Base-by-base conservation (phyloP, 2,888 invertebrate species). In the Plebejus melissa region DNA sequence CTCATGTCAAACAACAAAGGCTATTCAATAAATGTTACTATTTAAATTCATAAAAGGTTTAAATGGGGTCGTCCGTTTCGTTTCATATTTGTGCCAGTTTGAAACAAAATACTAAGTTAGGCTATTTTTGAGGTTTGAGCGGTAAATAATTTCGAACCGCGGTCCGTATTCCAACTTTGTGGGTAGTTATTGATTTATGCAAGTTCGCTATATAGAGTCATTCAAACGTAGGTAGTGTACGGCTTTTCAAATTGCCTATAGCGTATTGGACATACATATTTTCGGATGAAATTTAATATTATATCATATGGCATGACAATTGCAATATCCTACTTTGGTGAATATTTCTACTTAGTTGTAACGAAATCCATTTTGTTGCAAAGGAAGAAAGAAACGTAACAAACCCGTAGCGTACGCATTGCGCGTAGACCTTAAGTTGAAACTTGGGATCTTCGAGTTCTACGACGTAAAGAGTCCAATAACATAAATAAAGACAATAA, bases 131-230 rank as follows among this genome's bases (percentile, higher is more conserved):
- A 22, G 41, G 70, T 70, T 70, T 41, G n/a, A 65, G 65, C 16
- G 6, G 70, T 41, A 41, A 70, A 41, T 70, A 70, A 70, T 70
- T 70, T 69, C 4, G 38, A 41, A 70, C 70, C 41, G 70, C 41
- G 41, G 70, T 70, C 38, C 41, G 9, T n/a, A 41, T 70, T 41
- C 41, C 70, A 22, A 41, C 70, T 70, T 70, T 70, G 70, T 36
- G 41, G 70, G 22, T 41, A 41, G 70, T 7, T 70, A 70, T 70
- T 70, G 41, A 70, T 70, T 70, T 41, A 16, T 70, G 38, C 7
- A 41, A 70, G 38, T 32, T 65, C 32, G 16, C 13, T 32, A 36
- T 65, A 13, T 28, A 11, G 11, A 60, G 0, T 60, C 28, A 28
- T 36, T 16, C 16, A 65, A 65, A 65, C 36, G 13, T 65, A 22